Base-by-base conservation (phyloP, 2,113 vertebrate genomes). In the Gobius niger region DNA sequence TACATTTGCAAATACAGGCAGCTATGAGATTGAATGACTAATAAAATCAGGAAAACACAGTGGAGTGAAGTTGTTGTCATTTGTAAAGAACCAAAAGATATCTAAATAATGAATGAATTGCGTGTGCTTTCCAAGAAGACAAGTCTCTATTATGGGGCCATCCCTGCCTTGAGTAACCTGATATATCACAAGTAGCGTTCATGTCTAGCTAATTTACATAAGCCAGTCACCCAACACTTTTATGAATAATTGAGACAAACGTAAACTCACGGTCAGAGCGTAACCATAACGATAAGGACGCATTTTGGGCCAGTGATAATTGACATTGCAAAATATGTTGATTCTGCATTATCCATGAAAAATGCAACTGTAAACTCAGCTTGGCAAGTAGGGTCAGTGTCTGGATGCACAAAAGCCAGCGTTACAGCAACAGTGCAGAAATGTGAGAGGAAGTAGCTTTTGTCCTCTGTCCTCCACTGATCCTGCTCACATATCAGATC, bases 311-410 rank as follows among this genome's bases (percentile, higher is more conserved):
- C 34, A 34, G 5, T 34, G 24, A 34, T 34, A 34, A 34, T 34
- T 34, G 24, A 34, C 24, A 34, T 34, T 34, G 24, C 24, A 34
- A 34, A 1, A 7, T 18, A 46, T 34, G 9, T 0, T 16, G 68
- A 74, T 75, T 54, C 67, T 85, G 53, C 75, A 77, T 70, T 61
- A 72, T 78, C 76, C 64, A 11, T 61, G 52, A 34, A 44, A 7
- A 0, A 62, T 12, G 54, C 44, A 34, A 34, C 40, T n/a, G 77
- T 80, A 69, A 77, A 85, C 51, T 34, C 60, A 50, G 12, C 82
- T 72, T 68, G n/a, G 65, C 75, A 80, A 89, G 85, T 70, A 78
- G 80, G 83, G 88, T 87, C 86, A 89, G 87, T 88, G 88, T 89
- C 84, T 89, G 76, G 84, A 75, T 5, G 69, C 68, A 80, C 52